Conservation (phyloP, 2,888 invertebrate species). For the Erebia epiphron region DNA sequence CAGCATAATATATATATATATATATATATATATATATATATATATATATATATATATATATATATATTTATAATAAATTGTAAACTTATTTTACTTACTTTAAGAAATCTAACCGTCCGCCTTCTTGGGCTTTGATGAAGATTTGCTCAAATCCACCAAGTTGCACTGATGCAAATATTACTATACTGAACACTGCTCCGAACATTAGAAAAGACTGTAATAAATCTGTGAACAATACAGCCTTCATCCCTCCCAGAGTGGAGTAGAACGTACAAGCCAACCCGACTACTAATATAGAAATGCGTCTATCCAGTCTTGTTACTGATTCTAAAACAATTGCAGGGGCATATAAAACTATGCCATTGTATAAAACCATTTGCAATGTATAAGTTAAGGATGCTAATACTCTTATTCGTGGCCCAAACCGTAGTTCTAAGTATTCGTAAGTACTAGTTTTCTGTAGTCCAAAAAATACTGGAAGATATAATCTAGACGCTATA, state of each 20-base stretch:
- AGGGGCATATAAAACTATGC: slow-evolving; percentile 96
- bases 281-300: slow-evolving; percentile 89
- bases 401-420: slow-evolving; percentile 87
- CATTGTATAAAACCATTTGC: slow-evolving; percentile 95
- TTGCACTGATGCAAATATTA: slow-evolving; percentile 87
- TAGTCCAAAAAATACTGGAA: slow-evolving; percentile 93
- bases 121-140: slow-evolving; percentile 86
- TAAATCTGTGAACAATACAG: slow-evolving; percentile 93
- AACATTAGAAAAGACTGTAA: slow-evolving; percentile 94
- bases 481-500: slow-evolving; percentile 88
- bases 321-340: slow-evolving; percentile 94
- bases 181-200: slow-evolving; percentile 89
- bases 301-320: slow-evolving; percentile 88
- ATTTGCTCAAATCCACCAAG: slow-evolving; percentile 88
- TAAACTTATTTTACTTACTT: slow-evolving; percentile 75
- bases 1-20: no score
- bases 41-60: no score
- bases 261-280: slow-evolving; percentile 94
- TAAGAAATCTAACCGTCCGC: slow-evolving; percentile 87
- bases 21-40: no score
- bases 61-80: no score
- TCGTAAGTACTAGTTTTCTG: slow-evolving; percentile 95
- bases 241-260: slow-evolving; percentile 95
- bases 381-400: slow-evolving; percentile 93
- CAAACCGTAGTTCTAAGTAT: slow-evolving; percentile 95